phyloP scores from a whole-genome alignment of 64 coral and sea anemone genomes.

The Exaiptasia diaphana region DNA sequence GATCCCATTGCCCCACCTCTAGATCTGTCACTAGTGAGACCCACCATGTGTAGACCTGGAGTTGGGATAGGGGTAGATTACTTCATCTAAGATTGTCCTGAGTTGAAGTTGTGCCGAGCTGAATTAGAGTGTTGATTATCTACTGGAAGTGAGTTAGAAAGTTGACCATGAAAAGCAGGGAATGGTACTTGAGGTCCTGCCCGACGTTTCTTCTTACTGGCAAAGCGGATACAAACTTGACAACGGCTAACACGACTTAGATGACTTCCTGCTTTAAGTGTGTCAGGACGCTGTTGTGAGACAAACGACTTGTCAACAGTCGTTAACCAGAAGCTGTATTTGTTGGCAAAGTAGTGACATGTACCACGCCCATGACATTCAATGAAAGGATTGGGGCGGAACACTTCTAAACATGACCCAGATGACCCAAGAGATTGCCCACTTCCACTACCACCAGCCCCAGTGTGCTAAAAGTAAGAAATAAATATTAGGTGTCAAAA shows the following conservation, averaged over 20 bases:
- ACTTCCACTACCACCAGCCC: conserved; percentile 72
- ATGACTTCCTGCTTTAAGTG: conserved; percentile 69
- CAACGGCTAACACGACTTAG: conserved; percentile 78
- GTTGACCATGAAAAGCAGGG: too few species aligned
- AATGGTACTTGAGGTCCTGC: too few species aligned
- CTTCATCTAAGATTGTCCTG: not conserved
- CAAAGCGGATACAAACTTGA: not conserved
- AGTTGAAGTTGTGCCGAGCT: not conserved
- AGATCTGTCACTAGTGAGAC: too few species aligned
- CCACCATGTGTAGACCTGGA: too few species aligned
- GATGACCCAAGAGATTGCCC: conserved; percentile 83
- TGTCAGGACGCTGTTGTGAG: conserved; percentile 59
- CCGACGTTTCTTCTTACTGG: not conserved
- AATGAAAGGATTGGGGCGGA: conserved; percentile 89
- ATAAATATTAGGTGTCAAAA: not conserved
- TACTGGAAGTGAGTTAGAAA: too few species aligned
- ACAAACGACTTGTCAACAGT: conserved; percentile 70
- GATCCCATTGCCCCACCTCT: too few species aligned
- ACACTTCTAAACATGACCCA: conserved; percentile 74
- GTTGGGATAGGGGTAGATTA: too few species aligned
- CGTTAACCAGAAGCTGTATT: conserved; percentile 89
- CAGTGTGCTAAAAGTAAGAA: conserved; percentile 67
- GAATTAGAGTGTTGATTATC: not conserved
- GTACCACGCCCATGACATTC: conserved; percentile 98
- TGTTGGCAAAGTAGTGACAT: conserved; percentile 91